Evolutionary conservation across 2,888 invertebrate genomes (phyloP).

Genomic region (Chrysolina oricalcia): DNA sequence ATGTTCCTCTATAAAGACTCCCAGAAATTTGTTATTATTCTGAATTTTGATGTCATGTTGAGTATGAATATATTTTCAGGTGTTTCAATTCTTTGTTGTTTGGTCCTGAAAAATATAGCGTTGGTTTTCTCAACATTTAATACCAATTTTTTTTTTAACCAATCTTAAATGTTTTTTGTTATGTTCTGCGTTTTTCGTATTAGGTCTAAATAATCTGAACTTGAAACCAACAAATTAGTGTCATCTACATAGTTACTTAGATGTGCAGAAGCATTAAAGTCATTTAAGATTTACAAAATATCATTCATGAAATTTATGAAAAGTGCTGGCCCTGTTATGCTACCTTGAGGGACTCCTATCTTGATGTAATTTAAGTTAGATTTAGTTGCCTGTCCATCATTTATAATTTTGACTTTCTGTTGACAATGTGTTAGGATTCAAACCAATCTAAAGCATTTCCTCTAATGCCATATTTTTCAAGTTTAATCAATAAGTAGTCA

Average conservation of each 20-base stretch:
- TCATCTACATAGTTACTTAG: neutral
- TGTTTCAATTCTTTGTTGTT: neutral
- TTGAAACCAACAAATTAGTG: neutral
- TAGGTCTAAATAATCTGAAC: neutral
- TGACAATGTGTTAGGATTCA: slow-evolving; percentile 11
- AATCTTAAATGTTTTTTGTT: neutral
- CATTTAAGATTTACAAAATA: neutral
- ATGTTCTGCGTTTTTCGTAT: neutral
- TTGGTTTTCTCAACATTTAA: neutral
- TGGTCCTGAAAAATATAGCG: neutral
- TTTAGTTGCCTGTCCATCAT: slow-evolving; percentile 16
- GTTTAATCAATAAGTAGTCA: neutral
- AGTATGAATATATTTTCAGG: neutral
- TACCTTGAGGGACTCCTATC: neutral
- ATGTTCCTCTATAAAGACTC: neutral
- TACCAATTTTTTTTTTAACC: neutral
- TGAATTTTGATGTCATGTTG: neutral
- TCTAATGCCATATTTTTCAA: neutral
- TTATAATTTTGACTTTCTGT: slow-evolving; percentile 13
- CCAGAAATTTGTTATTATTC: neutral
- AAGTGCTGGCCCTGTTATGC: neutral
- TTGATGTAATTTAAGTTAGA: neutral
- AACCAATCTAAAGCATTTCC: slow-evolving; percentile 10
- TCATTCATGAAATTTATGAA: neutral
- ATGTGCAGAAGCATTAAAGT: neutral